These are phyloP conservation scores for Helleia helle DNA, from an alignment of 2,888 invertebrate genomes.

Conservation along the genomic window DNA sequence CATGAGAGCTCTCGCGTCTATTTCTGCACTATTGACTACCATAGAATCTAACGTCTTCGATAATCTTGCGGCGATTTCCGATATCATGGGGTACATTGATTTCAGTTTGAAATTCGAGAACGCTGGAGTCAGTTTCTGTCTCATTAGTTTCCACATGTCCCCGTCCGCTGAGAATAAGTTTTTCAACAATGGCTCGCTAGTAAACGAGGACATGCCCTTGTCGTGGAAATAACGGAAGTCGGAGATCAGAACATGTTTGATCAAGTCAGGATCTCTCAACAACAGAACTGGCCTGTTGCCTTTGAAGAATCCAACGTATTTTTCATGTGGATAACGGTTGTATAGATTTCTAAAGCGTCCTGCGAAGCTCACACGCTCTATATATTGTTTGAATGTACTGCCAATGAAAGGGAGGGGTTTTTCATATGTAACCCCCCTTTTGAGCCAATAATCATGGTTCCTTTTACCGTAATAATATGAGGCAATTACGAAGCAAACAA, in stretches of 20 bases:
- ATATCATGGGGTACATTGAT: slow-evolving; percentile 2
- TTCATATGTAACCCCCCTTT: slow-evolving; percentile 48
- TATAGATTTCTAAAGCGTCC: slow-evolving; percentile 46
- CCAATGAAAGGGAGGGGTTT: slow-evolving; percentile 44
- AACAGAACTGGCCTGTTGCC: slow-evolving; percentile 43
- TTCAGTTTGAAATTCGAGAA: slow-evolving; percentile 1
- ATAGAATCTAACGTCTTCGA: neutral
- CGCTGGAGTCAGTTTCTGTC: slow-evolving; percentile 28
- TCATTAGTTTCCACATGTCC: slow-evolving; percentile 50
- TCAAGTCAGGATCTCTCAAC: slow-evolving; percentile 50
- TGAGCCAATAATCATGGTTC: slow-evolving; percentile 50
- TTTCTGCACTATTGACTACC: neutral
- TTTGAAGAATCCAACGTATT: slow-evolving; percentile 50
- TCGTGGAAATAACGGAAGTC: slow-evolving; percentile 49
- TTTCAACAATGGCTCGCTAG: slow-evolving; percentile 41
- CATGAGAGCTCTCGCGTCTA: slow-evolving; percentile 31
- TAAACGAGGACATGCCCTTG: slow-evolving; percentile 49
- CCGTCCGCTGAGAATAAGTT: slow-evolving; percentile 59
- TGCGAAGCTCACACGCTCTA: slow-evolving; percentile 43
- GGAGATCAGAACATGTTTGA: slow-evolving; percentile 44
- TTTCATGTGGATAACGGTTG: slow-evolving; percentile 48
- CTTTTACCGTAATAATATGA: slow-evolving; percentile 44
- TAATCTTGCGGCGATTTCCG: neutral
- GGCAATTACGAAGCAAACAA: no score
- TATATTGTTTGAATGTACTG: slow-evolving; percentile 41